Evolutionary conservation across 2,797 vertebrate species (phyloP).

Genomic region (Fistularia tabacaria): DNA sequence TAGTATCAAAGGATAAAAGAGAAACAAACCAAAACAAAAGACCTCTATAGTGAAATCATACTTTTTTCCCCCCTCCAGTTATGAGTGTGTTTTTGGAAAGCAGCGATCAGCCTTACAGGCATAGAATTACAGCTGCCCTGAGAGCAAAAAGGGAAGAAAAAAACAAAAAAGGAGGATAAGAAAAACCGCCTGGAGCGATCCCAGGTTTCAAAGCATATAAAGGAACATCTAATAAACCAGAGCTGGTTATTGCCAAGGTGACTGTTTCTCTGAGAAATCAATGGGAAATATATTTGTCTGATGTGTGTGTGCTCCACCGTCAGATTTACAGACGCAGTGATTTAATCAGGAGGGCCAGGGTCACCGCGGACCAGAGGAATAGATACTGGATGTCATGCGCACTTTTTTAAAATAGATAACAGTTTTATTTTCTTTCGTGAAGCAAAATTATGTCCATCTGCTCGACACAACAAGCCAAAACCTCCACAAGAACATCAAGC

Average conservation of each 20-base stretch:
- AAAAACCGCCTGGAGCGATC: constrained; percentile 50
- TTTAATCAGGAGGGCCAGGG: constrained; percentile 37
- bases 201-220: constrained; percentile 58
- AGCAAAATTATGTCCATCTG: too few relatives aligned
- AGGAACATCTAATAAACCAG: constrained; percentile 62
- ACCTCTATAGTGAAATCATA: too few relatives aligned
- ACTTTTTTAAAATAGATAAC: constrained; percentile 12
- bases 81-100: constrained; percentile 4
- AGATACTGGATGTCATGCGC: constrained; percentile 16
- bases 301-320: constrained; percentile 25
- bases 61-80: neutral
- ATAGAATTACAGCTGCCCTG: constrained; percentile 51
- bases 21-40: too few relatives aligned
- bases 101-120: constrained; percentile 48
- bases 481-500: too few relatives aligned
- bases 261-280: constrained; percentile 49
- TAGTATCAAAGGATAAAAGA: too few relatives aligned
- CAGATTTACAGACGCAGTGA: constrained; percentile 39
- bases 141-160: constrained; percentile 32
- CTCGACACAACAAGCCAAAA: too few relatives aligned
- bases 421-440: neutral
- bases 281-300: constrained; percentile 41
- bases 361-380: constrained; percentile 6
- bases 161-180: constrained; percentile 12
- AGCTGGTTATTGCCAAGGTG: constrained; percentile 51